Percentiles rank a stretch among this genome's conserved stretches.
Evolutionary conservation across 2,888 invertebrate genomes (phyloP).

Genomic region (Actias luna): DNA sequence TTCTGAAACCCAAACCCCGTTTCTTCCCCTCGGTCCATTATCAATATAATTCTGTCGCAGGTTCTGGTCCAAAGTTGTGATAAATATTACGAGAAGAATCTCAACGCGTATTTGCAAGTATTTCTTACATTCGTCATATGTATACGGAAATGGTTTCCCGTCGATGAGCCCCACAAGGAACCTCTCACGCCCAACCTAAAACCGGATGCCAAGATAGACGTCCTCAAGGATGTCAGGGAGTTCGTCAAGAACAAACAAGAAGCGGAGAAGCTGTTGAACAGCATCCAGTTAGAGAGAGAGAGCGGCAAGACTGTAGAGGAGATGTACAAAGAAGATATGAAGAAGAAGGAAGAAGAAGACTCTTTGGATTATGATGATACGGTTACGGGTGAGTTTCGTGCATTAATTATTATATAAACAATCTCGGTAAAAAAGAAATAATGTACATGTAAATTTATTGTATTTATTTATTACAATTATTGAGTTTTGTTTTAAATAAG

Average conservation of each 20-base stretch:
- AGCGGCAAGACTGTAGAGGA: slow-evolving; percentile 68
- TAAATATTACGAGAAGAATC: slow-evolving; percentile 80
- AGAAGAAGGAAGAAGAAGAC: slow-evolving; percentile 58
- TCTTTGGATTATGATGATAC: slow-evolving; percentile 59
- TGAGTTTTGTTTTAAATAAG: too few relatives aligned
- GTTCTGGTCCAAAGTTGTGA: slow-evolving; percentile 83
- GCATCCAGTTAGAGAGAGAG: slow-evolving; percentile 56
- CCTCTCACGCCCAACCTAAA: background rate
- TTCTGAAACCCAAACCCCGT: too few relatives aligned
- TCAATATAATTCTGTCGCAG: slow-evolving; percentile 47
- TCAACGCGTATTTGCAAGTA: slow-evolving; percentile 84
- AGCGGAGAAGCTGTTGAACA: slow-evolving; percentile 51
- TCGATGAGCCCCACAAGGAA: slow-evolving; percentile 19
- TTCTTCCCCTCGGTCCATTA: too few relatives aligned
- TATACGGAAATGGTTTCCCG: slow-evolving; percentile 80
- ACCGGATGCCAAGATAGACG: slow-evolving; percentile 32
- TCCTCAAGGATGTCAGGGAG: slow-evolving; percentile 62
- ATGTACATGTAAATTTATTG: too few relatives aligned
- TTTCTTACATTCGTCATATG: slow-evolving; percentile 86
- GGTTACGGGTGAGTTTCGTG: slow-evolving; percentile 46
- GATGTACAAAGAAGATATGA: slow-evolving; percentile 76
- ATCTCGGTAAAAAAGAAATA: too few relatives aligned
- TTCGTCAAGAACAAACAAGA: slow-evolving; percentile 59
- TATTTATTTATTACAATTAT: too few relatives aligned
- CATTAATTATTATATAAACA: background rate